phyloP scores from a whole-genome alignment of 2,797 vertebrate species.

The Geotria australis region DNA sequence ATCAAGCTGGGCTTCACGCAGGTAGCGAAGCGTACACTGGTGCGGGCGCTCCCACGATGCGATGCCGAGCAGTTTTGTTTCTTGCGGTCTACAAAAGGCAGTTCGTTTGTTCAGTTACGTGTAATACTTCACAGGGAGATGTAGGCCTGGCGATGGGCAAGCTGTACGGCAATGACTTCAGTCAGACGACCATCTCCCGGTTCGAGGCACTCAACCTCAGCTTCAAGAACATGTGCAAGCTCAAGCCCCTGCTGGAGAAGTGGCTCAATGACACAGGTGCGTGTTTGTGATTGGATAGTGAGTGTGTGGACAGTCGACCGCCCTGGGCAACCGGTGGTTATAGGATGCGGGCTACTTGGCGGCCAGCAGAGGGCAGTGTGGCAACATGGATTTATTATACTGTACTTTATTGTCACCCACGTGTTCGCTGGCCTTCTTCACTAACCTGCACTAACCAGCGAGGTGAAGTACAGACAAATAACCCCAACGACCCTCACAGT shows the following conservation, averaged over 20 bases:
- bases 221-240: constrained; percentile 98
- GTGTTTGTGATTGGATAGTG: too few relatives aligned
- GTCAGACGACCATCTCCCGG: constrained; percentile 88
- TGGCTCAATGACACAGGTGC: constrained; percentile 85
- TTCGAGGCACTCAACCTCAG: constrained; percentile 93
- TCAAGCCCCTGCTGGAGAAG: constrained; percentile 85
- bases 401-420: too few relatives aligned
- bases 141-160: constrained; percentile 94
- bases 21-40: constrained; percentile 12
- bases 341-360: too few relatives aligned
- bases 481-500: too few relatives aligned
- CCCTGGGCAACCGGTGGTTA: not conserved
- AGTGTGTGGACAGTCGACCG: not conserved
- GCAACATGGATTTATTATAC: too few relatives aligned
- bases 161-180: constrained; percentile 91
- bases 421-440: not conserved
- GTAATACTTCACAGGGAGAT: constrained; percentile 26
- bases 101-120: too few relatives aligned
- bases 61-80: too few relatives aligned
- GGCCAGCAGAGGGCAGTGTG: too few relatives aligned
- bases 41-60: too few relatives aligned
- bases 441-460: not conserved
- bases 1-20: constrained; percentile 95
- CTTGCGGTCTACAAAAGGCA: too few relatives aligned
- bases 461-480: too few relatives aligned